A percentile compares a stretch with the other conserved stretches of the same genome.
Evolutionary conservation across 2,113 vertebrate species (phyloP).

Genomic region (Actenoides hombroni): DNA sequence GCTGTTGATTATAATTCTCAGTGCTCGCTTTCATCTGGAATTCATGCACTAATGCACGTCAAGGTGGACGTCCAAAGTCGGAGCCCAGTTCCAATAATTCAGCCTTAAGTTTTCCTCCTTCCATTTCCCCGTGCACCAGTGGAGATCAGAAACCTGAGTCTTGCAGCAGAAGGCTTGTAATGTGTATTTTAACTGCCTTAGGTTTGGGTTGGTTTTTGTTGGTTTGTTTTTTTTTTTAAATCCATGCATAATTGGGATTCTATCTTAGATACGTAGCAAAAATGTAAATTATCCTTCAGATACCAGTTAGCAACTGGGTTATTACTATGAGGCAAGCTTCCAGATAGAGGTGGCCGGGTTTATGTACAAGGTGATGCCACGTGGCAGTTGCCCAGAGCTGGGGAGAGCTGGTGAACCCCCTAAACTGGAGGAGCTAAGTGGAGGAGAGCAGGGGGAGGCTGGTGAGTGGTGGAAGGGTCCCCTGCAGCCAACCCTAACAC

Average conservation of each 20-base stretch:
- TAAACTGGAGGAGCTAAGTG: not conserved
- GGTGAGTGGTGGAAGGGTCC: not conserved
- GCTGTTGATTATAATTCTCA: constrained; percentile 38
- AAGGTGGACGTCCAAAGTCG: constrained; percentile 39
- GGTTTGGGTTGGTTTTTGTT: not conserved
- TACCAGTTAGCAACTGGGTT: not conserved
- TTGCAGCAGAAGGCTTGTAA: not conserved
- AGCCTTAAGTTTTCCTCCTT: constrained; percentile 13
- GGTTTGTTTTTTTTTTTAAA: not conserved
- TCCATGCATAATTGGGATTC: not conserved
- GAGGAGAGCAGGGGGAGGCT: not conserved
- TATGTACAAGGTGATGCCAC: not conserved
- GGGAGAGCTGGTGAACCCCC: not conserved
- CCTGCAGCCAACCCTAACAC: constrained; percentile 47
- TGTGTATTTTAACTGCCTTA: not conserved
- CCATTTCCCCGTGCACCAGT: not conserved
- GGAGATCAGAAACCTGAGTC: not conserved
- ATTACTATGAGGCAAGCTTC: not conserved
- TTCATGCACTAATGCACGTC: not conserved
- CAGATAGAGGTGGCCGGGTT: not conserved
- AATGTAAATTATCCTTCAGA: not conserved
- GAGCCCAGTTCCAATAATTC: constrained; percentile 14
- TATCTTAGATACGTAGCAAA: not conserved
- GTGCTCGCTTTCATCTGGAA: constrained; percentile 7
- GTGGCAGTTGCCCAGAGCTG: not conserved